These are phyloP conservation scores for Carassius auratus DNA, from an alignment of 2,113 vertebrate genomes.

Conservation along the genomic window DNA sequence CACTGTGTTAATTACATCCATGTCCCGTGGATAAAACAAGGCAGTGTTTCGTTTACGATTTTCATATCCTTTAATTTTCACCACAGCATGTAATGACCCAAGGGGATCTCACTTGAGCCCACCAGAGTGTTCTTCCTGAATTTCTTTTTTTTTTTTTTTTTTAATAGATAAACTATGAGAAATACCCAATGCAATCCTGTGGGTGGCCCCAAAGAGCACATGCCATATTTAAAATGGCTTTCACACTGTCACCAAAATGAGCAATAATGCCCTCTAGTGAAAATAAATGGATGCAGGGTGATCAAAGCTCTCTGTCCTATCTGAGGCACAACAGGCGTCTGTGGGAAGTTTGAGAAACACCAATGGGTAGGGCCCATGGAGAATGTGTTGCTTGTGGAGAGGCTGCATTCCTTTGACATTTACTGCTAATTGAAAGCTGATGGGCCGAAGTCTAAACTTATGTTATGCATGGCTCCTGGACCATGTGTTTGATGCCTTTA, in stretches of 20 bases:
- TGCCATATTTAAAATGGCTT: not conserved
- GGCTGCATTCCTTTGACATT: constrained; percentile 66
- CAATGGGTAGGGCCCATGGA: constrained; percentile 58
- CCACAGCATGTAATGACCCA: constrained; percentile 72
- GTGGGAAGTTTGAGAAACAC: constrained; percentile 60
- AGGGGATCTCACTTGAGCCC: constrained; percentile 70
- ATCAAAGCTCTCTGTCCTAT: constrained; percentile 22
- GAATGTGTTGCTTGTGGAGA: constrained; percentile 63
- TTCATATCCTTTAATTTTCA: constrained; percentile 52
- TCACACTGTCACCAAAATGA: constrained; percentile 3
- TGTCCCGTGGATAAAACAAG: constrained; percentile 74
- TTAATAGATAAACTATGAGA: no score
- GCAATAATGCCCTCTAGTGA: constrained; percentile 45
- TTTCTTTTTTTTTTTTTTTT: no score
- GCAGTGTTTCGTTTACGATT: constrained; percentile 67
- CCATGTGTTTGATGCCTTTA: constrained; percentile 16
- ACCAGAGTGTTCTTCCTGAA: constrained; percentile 15
- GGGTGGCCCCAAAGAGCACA: constrained; percentile 2
- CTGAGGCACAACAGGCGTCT: constrained; percentile 52
- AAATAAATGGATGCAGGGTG: not conserved
- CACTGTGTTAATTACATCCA: constrained; percentile 78
- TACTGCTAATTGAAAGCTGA: constrained; percentile 74
- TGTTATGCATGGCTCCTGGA: constrained; percentile 51
- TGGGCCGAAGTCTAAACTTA: constrained; percentile 65
- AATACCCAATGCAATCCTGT: not conserved